Evolutionary conservation across 2,888 invertebrate species (phyloP).

Genomic region (Caenorhabditis sp.): DNA sequence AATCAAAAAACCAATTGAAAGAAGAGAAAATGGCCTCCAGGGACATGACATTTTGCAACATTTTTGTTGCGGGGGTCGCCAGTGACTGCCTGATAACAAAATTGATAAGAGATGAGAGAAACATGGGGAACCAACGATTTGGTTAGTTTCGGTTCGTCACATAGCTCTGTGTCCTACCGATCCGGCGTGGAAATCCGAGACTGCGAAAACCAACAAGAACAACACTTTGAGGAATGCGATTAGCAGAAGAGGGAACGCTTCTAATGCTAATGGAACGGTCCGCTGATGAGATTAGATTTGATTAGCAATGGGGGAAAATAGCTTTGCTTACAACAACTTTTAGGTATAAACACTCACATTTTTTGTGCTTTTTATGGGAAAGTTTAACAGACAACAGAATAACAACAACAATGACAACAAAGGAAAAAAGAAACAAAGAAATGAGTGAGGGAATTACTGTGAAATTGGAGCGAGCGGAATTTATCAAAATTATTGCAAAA

Average conservation of each 20-base stretch:
- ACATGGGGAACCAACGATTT: too few relatives aligned
- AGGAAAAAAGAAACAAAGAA: neutral
- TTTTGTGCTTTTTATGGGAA: neutral
- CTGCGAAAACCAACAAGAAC: neutral
- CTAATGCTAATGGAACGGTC: neutral
- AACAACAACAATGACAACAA: neutral
- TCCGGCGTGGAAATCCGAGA: neutral
- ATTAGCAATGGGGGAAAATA: neutral
- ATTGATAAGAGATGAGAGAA: too few relatives aligned
- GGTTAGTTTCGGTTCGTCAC: too few relatives aligned
- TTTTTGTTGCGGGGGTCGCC: neutral
- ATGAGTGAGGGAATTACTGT: neutral
- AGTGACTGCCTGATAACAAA: too few relatives aligned
- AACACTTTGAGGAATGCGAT: slow-evolving; percentile 3
- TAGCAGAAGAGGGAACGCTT: neutral
- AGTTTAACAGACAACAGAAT: neutral
- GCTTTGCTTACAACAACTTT: neutral
- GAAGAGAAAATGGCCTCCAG: neutral
- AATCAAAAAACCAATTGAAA: slow-evolving; percentile 1
- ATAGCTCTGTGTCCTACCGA: neutral
- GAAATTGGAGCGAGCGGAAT: neutral
- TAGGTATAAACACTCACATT: too few relatives aligned
- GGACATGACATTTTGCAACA: neutral
- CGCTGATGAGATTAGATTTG: neutral
- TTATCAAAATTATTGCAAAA: too few relatives aligned